Conservation (phyloP, 2,888 invertebrate genomes). For the Rhyacophila evoluta region DNA sequence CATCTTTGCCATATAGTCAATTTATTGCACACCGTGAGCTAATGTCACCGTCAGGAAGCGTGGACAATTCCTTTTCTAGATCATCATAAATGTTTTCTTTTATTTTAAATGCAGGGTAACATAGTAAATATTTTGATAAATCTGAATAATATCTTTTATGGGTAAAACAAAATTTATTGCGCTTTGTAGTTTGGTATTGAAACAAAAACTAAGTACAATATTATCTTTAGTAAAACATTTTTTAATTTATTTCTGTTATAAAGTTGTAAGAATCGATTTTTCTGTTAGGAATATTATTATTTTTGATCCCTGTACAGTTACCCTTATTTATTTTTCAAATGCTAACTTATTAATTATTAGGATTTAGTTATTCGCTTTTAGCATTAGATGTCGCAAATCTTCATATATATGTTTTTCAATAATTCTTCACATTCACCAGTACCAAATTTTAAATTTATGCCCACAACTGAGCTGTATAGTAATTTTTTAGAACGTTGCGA, state of each 20-base stretch:
- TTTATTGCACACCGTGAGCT: no score
- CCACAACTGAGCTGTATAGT: no score
- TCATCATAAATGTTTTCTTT: background rate
- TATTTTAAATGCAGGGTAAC: background rate
- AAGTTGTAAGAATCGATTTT: background rate
- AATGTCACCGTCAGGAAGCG: no score
- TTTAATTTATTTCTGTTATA: background rate
- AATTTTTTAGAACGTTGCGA: no score
- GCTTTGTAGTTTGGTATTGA: background rate
- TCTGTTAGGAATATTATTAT: background rate
- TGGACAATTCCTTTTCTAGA: background rate
- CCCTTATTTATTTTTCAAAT: constrained; percentile 17
- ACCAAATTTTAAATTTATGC: no score
- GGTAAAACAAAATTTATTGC: background rate
- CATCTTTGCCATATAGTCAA: no score
- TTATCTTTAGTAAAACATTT: background rate
- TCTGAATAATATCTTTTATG: no score
- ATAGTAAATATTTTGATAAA: background rate
- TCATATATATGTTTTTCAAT: no score
- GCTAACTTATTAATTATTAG: background rate
- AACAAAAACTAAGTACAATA: background rate
- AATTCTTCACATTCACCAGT: no score
- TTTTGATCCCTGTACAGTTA: constrained; percentile 11
- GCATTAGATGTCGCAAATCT: no score
- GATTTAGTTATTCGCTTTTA: background rate